phyloP scores from a whole-genome alignment of 53 echinoderm and acorn worm species.

The Stichopus horrens region DNA sequence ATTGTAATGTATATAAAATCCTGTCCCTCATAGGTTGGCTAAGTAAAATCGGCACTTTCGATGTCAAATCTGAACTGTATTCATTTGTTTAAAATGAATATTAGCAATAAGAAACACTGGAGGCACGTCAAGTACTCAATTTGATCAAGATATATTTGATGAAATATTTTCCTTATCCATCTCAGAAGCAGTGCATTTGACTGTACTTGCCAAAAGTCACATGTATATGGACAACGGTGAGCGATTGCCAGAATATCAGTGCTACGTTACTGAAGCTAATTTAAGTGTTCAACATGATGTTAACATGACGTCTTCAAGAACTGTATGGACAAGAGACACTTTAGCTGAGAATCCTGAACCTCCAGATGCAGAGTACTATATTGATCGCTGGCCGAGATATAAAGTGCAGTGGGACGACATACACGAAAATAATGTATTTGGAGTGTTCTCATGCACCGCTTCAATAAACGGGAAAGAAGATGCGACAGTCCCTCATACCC shows the following conservation, averaged over 20 bases:
- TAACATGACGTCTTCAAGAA: background rate
- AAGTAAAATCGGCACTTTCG: no score
- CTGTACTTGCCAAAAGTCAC: background rate
- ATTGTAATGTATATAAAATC: no score
- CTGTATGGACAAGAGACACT: conserved; percentile 10
- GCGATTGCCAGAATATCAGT: background rate
- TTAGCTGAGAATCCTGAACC: background rate
- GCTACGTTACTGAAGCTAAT: background rate
- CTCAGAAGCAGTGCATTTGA: background rate
- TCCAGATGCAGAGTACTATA: background rate
- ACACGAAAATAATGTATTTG: background rate
- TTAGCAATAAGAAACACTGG: no score
- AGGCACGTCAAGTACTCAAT: no score
- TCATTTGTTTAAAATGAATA: no score
- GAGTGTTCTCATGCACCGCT: background rate
- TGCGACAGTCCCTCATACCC: background rate
- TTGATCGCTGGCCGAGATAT: background rate
- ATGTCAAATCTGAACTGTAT: no score
- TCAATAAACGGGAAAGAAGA: background rate
- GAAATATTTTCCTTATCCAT: background rate
- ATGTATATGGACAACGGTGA: background rate
- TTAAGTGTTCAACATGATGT: background rate
- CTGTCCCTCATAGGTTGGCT: no score
- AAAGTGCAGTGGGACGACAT: background rate
- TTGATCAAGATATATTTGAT: no score